Evolutionary conservation across 1,140 invertebrate genomes (phyloP).

Genomic region (Heliconius eleuchia): DNA sequence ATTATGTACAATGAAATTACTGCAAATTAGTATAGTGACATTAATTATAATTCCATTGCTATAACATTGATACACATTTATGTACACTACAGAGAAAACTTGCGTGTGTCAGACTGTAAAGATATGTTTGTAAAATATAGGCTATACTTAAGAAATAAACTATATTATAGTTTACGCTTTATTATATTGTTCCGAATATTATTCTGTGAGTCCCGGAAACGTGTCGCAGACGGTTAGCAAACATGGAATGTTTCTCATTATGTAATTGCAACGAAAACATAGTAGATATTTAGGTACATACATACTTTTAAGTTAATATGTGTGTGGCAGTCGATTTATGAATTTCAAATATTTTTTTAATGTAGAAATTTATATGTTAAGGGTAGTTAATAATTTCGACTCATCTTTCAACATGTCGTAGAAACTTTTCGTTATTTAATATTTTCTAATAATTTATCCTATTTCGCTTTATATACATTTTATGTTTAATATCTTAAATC

Average conservation of each 20-base stretch:
- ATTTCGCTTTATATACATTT: too few relatives aligned
- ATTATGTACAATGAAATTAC: slow-evolving; percentile 80
- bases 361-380: neutral
- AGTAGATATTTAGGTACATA: slow-evolving; percentile 22
- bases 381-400: neutral
- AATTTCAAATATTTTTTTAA: neutral
- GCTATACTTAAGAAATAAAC: slow-evolving; percentile 77
- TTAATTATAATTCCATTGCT: slow-evolving; percentile 75
- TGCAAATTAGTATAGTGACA: slow-evolving; percentile 63
- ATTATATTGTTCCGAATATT: slow-evolving; percentile 77
- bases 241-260: slow-evolving; percentile 76
- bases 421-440: too few relatives aligned
- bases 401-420: neutral
- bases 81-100: slow-evolving; percentile 81
- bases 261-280: slow-evolving; percentile 40
- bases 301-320: neutral
- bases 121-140: slow-evolving; percentile 76
- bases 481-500: too few relatives aligned
- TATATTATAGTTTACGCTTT: slow-evolving; percentile 64
- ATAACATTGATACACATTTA: slow-evolving; percentile 75
- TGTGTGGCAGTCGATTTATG: neutral
- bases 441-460: too few relatives aligned
- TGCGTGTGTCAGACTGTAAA: slow-evolving; percentile 77
- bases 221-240: slow-evolving; percentile 54
- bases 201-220: slow-evolving; percentile 53